phyloP scores from a whole-genome alignment of 2,797 vertebrate genomes.

The Hydrophis major region DNA sequence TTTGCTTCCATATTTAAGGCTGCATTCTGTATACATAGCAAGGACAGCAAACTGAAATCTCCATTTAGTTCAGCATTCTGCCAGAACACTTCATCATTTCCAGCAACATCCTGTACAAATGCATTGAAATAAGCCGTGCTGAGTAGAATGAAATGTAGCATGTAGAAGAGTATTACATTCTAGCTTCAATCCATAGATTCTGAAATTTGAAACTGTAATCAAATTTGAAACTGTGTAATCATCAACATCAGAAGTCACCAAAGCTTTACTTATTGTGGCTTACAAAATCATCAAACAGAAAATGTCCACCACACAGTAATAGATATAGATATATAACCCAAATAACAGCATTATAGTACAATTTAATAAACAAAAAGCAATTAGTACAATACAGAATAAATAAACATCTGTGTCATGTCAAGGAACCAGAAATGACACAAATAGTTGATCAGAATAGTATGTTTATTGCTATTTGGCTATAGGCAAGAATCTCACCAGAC shows the following conservation, averaged over 20 bases:
- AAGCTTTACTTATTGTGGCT: neutral
- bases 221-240: neutral
- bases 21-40: neutral
- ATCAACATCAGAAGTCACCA: neutral
- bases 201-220: neutral
- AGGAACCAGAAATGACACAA: neutral
- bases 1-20: neutral
- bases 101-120: too few relatives aligned
- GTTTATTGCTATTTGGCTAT: neutral
- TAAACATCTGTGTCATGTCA: neutral
- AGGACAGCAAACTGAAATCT: neutral
- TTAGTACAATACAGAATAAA: neutral
- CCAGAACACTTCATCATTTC: neutral
- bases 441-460: neutral
- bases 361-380: neutral
- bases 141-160: neutral
- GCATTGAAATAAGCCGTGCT: neutral
- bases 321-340: neutral
- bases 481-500: neutral
- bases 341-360: neutral
- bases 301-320: neutral
- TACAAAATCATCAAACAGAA: neutral
- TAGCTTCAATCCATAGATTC: neutral
- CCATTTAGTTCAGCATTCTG: neutral
- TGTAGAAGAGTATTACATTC: neutral